These are phyloP conservation scores for Nomada fucata DNA, from an alignment of 2,888 invertebrate genomes.

Conservation along the genomic window DNA sequence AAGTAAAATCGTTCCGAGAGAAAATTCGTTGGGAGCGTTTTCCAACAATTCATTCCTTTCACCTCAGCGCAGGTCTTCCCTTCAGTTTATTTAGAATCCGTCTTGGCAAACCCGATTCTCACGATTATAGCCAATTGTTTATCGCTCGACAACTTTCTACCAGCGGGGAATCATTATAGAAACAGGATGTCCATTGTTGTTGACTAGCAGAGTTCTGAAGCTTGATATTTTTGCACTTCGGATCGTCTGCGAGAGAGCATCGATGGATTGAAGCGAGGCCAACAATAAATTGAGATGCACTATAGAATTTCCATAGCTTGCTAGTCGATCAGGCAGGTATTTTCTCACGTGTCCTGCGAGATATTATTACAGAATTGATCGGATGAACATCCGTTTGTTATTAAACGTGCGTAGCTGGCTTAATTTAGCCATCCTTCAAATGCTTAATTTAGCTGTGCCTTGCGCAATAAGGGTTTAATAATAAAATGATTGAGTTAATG, in stretches of 20 bases:
- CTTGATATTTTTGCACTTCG: neutral
- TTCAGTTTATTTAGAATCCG: constrained; percentile 28
- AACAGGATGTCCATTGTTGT: constrained; percentile 1
- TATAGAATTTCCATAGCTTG: too few species aligned
- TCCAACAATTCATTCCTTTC: neutral
- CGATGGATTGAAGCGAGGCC: neutral
- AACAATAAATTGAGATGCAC: too few species aligned
- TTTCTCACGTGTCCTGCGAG: neutral
- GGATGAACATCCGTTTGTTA: constrained; percentile 1
- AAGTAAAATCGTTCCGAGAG: too few species aligned
- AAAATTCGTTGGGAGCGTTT: neutral
- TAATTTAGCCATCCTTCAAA: constrained; percentile 30
- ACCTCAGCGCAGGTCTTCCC: constrained; percentile 1
- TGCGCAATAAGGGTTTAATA: constrained; percentile 7
- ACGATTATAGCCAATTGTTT: constrained; percentile 34
- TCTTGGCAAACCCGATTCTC: constrained; percentile 45
- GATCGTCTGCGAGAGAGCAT: neutral
- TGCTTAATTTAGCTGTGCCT: constrained; percentile 6
- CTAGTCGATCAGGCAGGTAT: neutral
- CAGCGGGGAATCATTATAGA: neutral
- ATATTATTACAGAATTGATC: neutral
- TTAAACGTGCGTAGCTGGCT: constrained; percentile 3
- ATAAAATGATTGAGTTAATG: constrained; percentile 29
- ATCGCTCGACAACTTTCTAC: constrained; percentile 36
- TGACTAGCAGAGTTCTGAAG: neutral